These are phyloP conservation scores for Clarias fuscus DNA, from an alignment of 2,797 vertebrate genomes.

Conservation along the genomic window DNA sequence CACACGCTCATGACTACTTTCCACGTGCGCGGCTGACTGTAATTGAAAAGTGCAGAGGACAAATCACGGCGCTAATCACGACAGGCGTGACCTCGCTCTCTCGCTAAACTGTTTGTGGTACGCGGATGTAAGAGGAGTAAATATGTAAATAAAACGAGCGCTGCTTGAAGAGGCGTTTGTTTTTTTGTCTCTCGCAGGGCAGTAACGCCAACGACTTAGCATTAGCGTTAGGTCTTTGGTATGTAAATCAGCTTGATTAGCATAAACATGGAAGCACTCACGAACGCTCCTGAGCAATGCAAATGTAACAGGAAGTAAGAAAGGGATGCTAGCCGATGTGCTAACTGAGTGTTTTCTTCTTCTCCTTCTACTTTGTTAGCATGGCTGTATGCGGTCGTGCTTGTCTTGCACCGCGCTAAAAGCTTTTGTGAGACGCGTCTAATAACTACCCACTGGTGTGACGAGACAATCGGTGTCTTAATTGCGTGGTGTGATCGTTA, in stretches of 20 bases:
- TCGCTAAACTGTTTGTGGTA: background rate
- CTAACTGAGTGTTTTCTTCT: background rate
- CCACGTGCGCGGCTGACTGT: background rate
- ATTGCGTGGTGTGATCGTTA: slow-evolving; percentile 65
- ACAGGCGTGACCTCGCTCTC: slow-evolving; percentile 7
- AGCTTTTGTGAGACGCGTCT: slow-evolving; percentile 19
- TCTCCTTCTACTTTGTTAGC: background rate
- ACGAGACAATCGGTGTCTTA: slow-evolving; percentile 64
- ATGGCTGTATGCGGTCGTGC: background rate
- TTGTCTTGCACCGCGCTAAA: slow-evolving; percentile 57
- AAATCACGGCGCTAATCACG: background rate
- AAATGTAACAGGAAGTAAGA: background rate
- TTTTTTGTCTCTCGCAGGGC: slow-evolving; percentile 21
- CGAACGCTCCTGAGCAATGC: background rate
- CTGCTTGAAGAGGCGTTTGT: slow-evolving; percentile 22
- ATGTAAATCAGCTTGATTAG: slow-evolving; percentile 45
- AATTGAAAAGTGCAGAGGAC: slow-evolving; percentile 35
- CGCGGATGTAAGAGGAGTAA: background rate
- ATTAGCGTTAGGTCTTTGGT: slow-evolving; percentile 37
- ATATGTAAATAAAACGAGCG: background rate
- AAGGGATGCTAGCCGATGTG: background rate
- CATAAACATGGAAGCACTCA: slow-evolving; percentile 24
- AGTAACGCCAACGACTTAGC: slow-evolving; percentile 37
- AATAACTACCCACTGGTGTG: slow-evolving; percentile 53
- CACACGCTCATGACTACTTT: background rate